Conservation (phyloP, 2,113 vertebrate species). For the Condylura cristata region DNA sequence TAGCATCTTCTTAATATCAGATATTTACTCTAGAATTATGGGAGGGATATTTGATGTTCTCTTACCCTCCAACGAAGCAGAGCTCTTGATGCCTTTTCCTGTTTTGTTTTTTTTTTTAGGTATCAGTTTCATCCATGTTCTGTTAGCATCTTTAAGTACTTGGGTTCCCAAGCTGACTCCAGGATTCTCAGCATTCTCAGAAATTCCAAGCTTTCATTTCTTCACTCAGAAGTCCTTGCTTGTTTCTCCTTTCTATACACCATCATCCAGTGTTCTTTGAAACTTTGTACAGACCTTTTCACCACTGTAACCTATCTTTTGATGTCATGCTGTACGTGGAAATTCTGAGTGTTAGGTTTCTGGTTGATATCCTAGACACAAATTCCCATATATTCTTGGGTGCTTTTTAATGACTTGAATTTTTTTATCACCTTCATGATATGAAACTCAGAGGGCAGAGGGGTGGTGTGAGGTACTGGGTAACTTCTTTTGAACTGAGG, state of each 20-base stretch:
- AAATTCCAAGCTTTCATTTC: background rate
- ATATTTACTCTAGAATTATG: background rate
- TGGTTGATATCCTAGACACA: background rate
- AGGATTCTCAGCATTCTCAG: background rate
- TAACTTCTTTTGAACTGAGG: background rate
- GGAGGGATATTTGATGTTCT: background rate
- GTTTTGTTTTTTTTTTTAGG: too few relatives aligned
- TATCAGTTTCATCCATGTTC: background rate
- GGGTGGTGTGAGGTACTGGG: background rate
- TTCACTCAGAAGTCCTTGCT: background rate
- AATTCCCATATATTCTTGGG: constrained; percentile 24
- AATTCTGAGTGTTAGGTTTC: background rate
- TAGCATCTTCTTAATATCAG: background rate
- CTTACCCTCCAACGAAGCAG: background rate
- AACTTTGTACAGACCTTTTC: background rate
- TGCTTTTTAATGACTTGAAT: background rate
- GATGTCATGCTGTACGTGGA: background rate
- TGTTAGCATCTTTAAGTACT: background rate
- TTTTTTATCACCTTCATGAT: background rate
- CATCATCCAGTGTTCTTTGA: background rate
- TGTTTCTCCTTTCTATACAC: background rate
- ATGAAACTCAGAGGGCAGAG: background rate
- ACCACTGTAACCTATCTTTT: background rate
- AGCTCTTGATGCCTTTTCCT: background rate
- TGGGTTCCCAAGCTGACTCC: background rate